These are phyloP conservation scores for Pongo abelii DNA, from an alignment of 2,113 vertebrate genomes.

Conservation along the genomic window DNA sequence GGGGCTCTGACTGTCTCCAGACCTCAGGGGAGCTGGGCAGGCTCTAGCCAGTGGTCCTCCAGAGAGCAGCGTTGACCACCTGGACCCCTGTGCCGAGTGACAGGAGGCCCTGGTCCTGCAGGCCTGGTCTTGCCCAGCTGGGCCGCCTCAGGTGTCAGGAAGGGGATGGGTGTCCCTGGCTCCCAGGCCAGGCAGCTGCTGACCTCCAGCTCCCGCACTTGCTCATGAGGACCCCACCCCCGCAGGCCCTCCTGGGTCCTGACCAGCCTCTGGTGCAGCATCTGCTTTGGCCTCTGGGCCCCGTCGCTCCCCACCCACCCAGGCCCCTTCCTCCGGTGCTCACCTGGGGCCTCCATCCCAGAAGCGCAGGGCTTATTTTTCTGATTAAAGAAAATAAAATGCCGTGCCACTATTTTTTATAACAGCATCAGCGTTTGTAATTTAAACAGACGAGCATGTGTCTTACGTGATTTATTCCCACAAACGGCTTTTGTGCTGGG, in stretches of 20 bases:
- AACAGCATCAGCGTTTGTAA: conserved; percentile 72
- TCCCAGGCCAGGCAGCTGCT: neutral
- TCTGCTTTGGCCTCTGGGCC: neutral
- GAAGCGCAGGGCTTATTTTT: conserved; percentile 75
- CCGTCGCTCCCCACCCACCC: neutral
- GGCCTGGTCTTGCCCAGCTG: neutral
- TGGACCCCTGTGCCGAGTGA: neutral
- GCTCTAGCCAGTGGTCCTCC: neutral
- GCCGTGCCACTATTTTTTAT: conserved; percentile 77
- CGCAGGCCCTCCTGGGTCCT: neutral
- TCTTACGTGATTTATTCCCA: conserved; percentile 66
- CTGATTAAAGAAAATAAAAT: conserved; percentile 81
- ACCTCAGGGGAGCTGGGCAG: neutral
- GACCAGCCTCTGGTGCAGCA: neutral
- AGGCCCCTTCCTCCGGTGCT: neutral
- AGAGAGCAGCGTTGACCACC: too few species aligned
- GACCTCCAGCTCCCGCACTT: neutral
- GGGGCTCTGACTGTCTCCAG: neutral
- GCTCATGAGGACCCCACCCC: neutral
- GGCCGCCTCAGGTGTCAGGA: neutral
- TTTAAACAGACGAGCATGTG: conserved; percentile 64
- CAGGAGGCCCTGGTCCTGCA: neutral
- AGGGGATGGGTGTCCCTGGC: neutral
- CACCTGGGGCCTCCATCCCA: conserved; percentile 15
- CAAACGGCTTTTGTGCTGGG: conserved; percentile 30